A percentile compares a stretch with the other conserved stretches of the same genome.
Conservation (phyloP, 2,797 vertebrate species). For the Chelon auratus region DNA sequence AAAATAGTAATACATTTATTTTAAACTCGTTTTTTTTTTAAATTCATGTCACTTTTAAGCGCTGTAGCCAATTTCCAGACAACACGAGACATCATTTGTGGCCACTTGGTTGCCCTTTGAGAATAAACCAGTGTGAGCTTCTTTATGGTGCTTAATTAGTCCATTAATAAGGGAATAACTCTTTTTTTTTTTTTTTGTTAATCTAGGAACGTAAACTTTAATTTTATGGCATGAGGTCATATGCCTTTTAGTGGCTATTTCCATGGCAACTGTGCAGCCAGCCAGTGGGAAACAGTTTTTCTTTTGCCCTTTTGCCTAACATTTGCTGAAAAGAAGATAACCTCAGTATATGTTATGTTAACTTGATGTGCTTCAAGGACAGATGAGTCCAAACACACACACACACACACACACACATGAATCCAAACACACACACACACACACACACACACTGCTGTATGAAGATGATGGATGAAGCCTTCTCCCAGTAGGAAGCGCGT, state of each 20-base stretch:
- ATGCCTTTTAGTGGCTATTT: constrained; percentile 4
- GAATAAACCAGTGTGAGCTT: not conserved
- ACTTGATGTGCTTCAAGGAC: not conserved
- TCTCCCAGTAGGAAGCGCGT: not conserved
- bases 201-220: not conserved
- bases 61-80: not conserved
- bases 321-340: constrained; percentile 18
- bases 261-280: constrained; percentile 20
- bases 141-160: constrained; percentile 1
- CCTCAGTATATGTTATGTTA: constrained; percentile 1
- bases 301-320: not conserved
- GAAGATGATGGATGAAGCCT: constrained; percentile 16
- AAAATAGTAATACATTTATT: constrained; percentile 21
- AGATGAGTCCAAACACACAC: not conserved
- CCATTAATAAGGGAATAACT: not conserved
- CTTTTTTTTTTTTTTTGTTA: not conserved
- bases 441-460: not conserved
- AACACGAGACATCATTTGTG: constrained; percentile 1
- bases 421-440: too few relatives aligned
- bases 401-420: too few relatives aligned
- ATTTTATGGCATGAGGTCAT: not conserved
- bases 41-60: constrained; percentile 29
- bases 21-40: constrained; percentile 15
- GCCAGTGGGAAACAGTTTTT: constrained; percentile 3
- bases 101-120: not conserved